A percentile compares a stretch with the other conserved stretches of the same genome.
These are phyloP conservation scores for Acromyrmex heyeri DNA, from an alignment of 1,140 invertebrate genomes.

Conservation along the genomic window DNA sequence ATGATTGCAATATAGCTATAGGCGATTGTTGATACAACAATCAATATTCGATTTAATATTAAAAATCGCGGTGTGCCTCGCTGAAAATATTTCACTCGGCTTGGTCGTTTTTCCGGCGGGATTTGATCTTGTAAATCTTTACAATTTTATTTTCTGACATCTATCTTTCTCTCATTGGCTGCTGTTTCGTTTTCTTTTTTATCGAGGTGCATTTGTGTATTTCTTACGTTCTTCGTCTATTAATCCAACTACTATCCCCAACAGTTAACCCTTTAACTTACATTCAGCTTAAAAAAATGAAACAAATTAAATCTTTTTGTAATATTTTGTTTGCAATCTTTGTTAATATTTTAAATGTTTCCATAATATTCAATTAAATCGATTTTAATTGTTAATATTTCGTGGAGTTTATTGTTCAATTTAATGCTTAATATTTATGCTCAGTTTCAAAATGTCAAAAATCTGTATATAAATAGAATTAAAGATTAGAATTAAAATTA, in stretches of 20 bases:
- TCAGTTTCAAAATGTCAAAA: conserved; percentile 7
- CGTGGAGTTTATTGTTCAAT: not conserved
- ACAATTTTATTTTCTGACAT: not conserved
- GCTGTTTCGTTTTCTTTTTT: not conserved
- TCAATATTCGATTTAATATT: conserved; percentile 74
- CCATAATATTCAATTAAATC: not conserved
- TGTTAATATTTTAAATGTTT: conserved; percentile 4
- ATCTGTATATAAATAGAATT: conserved; percentile 2
- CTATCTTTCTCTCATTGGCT: conserved; percentile 40
- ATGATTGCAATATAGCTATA: conserved; percentile 78
- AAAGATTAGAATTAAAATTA: conserved; percentile 13
- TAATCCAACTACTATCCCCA: conserved; percentile 20
- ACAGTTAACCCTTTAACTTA: conserved; percentile 59
- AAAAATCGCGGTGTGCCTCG: conserved; percentile 74
- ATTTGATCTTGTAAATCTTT: conserved; percentile 61
- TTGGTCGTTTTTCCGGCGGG: conserved; percentile 70
- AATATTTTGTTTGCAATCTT: not conserved
- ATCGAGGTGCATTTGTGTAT: not conserved
- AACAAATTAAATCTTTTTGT: not conserved
- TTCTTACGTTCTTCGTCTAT: conserved; percentile 32
- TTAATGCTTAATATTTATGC: conserved; percentile 10
- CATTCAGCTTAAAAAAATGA: not conserved
- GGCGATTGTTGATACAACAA: conserved; percentile 81
- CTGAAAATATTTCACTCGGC: conserved; percentile 78
- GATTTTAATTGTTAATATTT: not conserved